Evolutionary conservation across 2,113 vertebrate species (phyloP), one percentile per base, ranked within the genome.

Genomic region (Phaethon lepturus): DNA sequence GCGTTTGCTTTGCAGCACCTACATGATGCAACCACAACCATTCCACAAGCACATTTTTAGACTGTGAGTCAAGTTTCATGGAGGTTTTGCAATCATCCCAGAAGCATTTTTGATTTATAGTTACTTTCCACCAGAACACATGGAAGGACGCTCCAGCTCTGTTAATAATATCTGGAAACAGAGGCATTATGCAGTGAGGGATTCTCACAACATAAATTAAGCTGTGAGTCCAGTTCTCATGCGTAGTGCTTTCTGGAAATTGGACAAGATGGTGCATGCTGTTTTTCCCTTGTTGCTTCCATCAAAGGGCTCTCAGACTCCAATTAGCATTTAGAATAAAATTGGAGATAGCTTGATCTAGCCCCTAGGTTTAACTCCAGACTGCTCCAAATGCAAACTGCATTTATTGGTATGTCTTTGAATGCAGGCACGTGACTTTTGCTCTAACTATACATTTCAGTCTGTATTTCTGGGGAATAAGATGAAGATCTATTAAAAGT

Each of bases 1-100:
- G n/a, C 42, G 28, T 74, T 73, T 3, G 38, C 72, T 82, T 23
- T 58, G 29, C 87, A 94, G 90, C 50, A 73, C 95, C 91, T 97
- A 13, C 72, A 20, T 88, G 64, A 75, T 38, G 92, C 73, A 96
- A 98, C 58, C 96, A 29, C 92, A 72, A 29, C 86, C 84, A 23
- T 69, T 96, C 90, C 94, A 24, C 50, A n/a, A 71, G 97, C 91
- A 67, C 97, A 96, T 98, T 96, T 97, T 97, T 93, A 98, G 98
- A 97, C 97, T 53, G 83, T 98, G 97, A 98, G 96, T 98, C 98
- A 98, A 58, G 49, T 47, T 96, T 59, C 78, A 58, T 5, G 20
- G 93, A 97, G 89, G 28, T 89, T 96, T 96, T 84, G 90, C 85
- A 86, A 58, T 69, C 89, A 17, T 35, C 89, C 86, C 95, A 82